Percentiles rank a stretch among this genome's conserved stretches.
phyloP scores from a whole-genome alignment of 2,888 invertebrate species.

The Drosophila stalkeri region DNA sequence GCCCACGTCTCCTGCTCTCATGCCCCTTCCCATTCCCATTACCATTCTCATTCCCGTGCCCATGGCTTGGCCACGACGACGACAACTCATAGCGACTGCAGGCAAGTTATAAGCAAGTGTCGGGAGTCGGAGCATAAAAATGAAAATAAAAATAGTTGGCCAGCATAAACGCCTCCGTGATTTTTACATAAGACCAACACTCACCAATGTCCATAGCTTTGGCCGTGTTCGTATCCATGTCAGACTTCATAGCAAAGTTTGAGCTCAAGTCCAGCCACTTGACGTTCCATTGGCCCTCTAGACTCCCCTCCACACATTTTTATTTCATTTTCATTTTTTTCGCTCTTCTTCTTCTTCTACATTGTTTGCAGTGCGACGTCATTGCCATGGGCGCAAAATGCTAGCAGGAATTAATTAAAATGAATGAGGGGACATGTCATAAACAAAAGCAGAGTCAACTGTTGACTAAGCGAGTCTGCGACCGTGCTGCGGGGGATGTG shows the following conservation, averaged over 20 bases:
- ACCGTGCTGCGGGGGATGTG: slow-evolving; percentile 9
- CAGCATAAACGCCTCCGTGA: slow-evolving; percentile 77
- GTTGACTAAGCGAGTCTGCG: slow-evolving; percentile 73
- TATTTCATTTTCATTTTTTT: slow-evolving; percentile 3
- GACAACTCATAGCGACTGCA: slow-evolving; percentile 53
- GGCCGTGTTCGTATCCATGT: slow-evolving; percentile 13
- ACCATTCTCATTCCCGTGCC: neutral
- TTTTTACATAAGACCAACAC: slow-evolving; percentile 72
- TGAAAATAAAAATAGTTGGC: slow-evolving; percentile 79
- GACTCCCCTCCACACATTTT: slow-evolving; percentile 27
- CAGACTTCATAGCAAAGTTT: slow-evolving; percentile 11
- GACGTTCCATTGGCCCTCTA: slow-evolving; percentile 25
- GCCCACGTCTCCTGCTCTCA: slow-evolving; percentile 2
- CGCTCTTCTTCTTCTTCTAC: slow-evolving; percentile 22
- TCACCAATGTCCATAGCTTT: slow-evolving; percentile 23
- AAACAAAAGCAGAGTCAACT: slow-evolving; percentile 78
- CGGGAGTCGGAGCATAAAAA: slow-evolving; percentile 67
- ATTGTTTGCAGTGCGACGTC: slow-evolving; percentile 76
- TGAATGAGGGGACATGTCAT: slow-evolving; percentile 82
- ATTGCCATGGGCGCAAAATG: slow-evolving; percentile 77
- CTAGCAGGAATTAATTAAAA: slow-evolving; percentile 78
- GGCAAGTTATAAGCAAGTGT: slow-evolving; percentile 56
- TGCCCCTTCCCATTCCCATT: neutral
- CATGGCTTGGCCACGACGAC: slow-evolving; percentile 21
- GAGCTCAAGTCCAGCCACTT: slow-evolving; percentile 37